Evolutionary conservation across 2,797 vertebrate genomes (phyloP).

Genomic region (Podargus strigoides): DNA sequence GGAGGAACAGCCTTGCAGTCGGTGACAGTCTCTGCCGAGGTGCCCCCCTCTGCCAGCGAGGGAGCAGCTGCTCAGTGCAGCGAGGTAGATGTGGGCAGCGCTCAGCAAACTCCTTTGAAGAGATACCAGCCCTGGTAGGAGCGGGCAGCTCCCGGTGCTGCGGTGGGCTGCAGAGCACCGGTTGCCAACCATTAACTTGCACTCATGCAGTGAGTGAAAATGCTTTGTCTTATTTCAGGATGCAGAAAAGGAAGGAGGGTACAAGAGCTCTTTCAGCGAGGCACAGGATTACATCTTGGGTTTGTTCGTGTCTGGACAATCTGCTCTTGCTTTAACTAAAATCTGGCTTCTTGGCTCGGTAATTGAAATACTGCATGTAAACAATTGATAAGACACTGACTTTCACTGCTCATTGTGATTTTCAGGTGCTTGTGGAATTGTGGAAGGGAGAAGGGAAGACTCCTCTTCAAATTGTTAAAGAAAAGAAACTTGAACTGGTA

Average conservation of each 20-base stretch:
- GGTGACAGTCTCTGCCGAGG: background rate
- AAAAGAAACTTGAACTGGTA: constrained; percentile 84
- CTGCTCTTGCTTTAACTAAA: background rate
- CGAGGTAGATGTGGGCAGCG: accelerated
- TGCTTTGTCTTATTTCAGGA: background rate
- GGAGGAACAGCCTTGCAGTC: background rate
- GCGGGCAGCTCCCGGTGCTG: accelerated
- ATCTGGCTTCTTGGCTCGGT: background rate
- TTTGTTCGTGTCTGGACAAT: background rate
- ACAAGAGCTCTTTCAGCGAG: background rate
- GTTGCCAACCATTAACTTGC: background rate
- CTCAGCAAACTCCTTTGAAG: background rate
- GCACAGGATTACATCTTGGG: background rate
- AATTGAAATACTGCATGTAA: background rate
- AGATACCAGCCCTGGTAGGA: accelerated
- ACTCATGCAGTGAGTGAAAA: background rate
- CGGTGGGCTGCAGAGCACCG: accelerated
- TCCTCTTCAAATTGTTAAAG: constrained; percentile 81
- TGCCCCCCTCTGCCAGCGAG: background rate
- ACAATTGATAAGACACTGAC: background rate
- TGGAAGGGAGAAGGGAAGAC: constrained; percentile 83
- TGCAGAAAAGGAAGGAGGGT: background rate
- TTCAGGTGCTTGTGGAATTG: constrained; percentile 89
- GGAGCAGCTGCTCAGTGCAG: accelerated
- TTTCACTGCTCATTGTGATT: background rate